Conservation (phyloP, 2,113 vertebrate species). For the Pipra filicauda region DNA sequence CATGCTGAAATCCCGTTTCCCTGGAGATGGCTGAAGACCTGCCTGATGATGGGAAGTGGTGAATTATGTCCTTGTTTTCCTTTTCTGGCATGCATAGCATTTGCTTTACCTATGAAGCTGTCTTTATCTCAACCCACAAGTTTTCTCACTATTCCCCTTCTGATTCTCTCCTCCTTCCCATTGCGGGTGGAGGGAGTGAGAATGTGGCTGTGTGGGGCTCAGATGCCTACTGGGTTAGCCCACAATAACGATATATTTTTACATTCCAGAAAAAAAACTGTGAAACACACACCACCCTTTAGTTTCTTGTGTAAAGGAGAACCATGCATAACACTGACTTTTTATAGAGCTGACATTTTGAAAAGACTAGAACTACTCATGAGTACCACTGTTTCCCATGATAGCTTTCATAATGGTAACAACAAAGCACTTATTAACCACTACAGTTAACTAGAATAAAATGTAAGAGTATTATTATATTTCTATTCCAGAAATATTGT, state of each 20-base stretch:
- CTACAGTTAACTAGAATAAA: conserved; percentile 35
- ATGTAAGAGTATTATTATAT: not conserved
- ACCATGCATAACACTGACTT: not conserved
- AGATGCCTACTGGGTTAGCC: not conserved
- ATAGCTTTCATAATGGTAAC: not conserved
- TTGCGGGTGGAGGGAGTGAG: not conserved
- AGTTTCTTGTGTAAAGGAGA: not conserved
- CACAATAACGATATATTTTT: not conserved
- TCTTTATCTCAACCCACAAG: not conserved
- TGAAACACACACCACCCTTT: not conserved
- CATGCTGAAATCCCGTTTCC: not conserved
- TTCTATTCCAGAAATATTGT: not conserved
- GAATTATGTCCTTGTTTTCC: not conserved
- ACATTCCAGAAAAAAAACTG: not conserved
- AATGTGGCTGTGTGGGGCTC: not conserved
- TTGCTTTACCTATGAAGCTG: not conserved
- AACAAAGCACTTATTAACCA: not conserved
- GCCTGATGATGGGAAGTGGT: not conserved
- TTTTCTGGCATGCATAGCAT: not conserved
- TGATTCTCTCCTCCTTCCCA: not conserved
- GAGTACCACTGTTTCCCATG: not conserved
- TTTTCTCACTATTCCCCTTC: not conserved
- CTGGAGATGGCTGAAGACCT: not conserved
- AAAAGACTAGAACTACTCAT: not conserved
- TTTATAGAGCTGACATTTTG: not conserved